Evolutionary conservation across 2,113 vertebrate species (phyloP).

Genomic region (Vulpes lagopus): DNA sequence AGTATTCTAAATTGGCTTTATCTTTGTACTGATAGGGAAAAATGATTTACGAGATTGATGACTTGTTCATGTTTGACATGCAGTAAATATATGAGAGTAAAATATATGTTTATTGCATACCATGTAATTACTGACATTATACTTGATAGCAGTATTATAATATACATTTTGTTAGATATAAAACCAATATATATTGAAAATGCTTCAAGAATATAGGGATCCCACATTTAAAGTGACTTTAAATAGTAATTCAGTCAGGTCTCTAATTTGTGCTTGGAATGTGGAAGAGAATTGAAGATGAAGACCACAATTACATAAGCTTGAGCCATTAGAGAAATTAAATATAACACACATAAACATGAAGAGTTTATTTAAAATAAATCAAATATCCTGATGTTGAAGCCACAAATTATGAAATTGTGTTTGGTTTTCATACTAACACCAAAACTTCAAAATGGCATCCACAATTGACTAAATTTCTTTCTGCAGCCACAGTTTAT

Average conservation of each 20-base stretch:
- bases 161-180: slow-evolving; percentile 26
- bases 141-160: not conserved
- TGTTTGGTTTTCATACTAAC: slow-evolving; percentile 73
- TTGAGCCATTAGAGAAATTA: slow-evolving; percentile 72
- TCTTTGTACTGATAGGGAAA: not conserved
- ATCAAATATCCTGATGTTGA: slow-evolving; percentile 65
- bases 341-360: slow-evolving; percentile 69
- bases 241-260: slow-evolving; percentile 61
- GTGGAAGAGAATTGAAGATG: slow-evolving; percentile 40
- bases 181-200: slow-evolving; percentile 41
- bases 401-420: slow-evolving; percentile 78
- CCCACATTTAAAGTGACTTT: slow-evolving; percentile 58
- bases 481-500: not conserved
- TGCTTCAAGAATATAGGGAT: slow-evolving; percentile 40
- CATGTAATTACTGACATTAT: not conserved
- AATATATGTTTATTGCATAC: not conserved
- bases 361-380: slow-evolving; percentile 75
- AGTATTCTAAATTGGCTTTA: not conserved
- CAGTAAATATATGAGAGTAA: not conserved
- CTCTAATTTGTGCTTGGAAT: slow-evolving; percentile 68
- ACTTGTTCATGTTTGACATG: slow-evolving; percentile 27
- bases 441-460: slow-evolving; percentile 61
- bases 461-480: not conserved
- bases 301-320: slow-evolving; percentile 73
- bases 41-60: not conserved